Percentiles rank a stretch among this genome's conserved stretches.
These are phyloP conservation scores for Papilio elwesi DNA, from an alignment of 2,888 invertebrate genomes.

Conservation along the genomic window DNA sequence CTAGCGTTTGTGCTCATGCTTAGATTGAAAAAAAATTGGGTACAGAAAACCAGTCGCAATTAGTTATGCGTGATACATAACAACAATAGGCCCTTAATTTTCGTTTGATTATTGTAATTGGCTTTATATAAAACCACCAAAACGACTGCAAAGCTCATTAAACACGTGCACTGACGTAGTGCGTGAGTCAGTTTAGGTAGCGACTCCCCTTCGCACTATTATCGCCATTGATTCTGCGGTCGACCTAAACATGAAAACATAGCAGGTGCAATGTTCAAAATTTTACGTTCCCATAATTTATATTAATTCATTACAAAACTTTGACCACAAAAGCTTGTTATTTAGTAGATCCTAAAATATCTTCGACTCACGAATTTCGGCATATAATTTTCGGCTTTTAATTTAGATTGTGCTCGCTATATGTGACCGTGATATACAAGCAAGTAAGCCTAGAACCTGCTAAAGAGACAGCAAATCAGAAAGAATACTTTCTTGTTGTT, in stretches of 20 bases:
- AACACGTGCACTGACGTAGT: constrained; percentile 75
- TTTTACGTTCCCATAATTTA: constrained; percentile 53
- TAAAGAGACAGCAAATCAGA: too few species aligned
- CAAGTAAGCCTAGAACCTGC: too few species aligned
- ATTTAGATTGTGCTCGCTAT: too few species aligned
- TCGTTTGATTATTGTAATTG: constrained; percentile 78
- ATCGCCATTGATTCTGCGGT: constrained; percentile 83
- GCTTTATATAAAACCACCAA: constrained; percentile 77
- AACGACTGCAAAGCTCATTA: constrained; percentile 80
- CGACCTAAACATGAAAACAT: constrained; percentile 51
- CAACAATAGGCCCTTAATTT: constrained; percentile 69
- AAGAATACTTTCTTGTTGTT: too few species aligned
- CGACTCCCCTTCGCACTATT: constrained; percentile 69
- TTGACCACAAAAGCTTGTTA: not conserved
- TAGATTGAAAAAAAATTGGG: not conserved
- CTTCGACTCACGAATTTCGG: too few species aligned
- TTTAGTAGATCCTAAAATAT: too few species aligned
- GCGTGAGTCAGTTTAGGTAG: constrained; percentile 63
- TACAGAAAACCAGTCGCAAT: not conserved
- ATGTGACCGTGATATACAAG: too few species aligned
- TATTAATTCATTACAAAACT: constrained; percentile 18
- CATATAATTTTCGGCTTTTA: too few species aligned
- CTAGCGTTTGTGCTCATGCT: too few species aligned
- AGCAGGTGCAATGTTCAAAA: constrained; percentile 62
- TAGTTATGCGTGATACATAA: constrained; percentile 47